phyloP scores from a whole-genome alignment of 2,888 invertebrate species.

The Pilophorus perplexus region DNA sequence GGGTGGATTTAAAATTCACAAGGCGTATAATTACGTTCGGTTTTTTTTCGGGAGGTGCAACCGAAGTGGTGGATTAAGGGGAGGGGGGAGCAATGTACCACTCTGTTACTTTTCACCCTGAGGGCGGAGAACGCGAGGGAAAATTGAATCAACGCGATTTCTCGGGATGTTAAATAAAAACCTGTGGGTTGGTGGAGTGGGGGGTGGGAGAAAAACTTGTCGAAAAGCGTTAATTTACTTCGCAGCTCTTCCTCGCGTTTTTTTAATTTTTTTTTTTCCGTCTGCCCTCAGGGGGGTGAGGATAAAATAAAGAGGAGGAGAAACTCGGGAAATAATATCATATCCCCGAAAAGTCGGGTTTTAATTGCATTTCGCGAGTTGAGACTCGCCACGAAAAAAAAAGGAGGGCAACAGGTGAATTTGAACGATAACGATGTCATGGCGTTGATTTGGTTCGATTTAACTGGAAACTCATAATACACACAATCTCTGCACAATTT shows the following conservation, averaged over 20 bases:
- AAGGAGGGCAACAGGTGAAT: no score
- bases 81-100: background rate
- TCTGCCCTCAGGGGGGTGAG: background rate
- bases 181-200: no score
- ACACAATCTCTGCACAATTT: no score
- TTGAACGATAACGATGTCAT: no score
- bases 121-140: no score
- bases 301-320: background rate
- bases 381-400: no score
- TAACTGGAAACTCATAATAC: no score
- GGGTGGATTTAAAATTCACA: slow-evolving; percentile 3
- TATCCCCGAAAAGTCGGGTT: background rate
- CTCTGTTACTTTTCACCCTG: background rate
- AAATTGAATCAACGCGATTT: background rate
- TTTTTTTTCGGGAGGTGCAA: no score
- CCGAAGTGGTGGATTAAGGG: background rate
- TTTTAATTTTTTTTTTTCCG: background rate
- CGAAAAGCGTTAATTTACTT: background rate
- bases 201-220: no score
- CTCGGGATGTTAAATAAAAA: background rate
- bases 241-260: background rate
- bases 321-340: background rate
- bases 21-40: slow-evolving; percentile 13
- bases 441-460: no score
- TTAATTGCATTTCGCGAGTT: background rate